Evolutionary conservation across 1,140 invertebrate genomes (phyloP), one percentile per base, ranked within the genome.

Genomic region (Coelopa frigida): DNA sequence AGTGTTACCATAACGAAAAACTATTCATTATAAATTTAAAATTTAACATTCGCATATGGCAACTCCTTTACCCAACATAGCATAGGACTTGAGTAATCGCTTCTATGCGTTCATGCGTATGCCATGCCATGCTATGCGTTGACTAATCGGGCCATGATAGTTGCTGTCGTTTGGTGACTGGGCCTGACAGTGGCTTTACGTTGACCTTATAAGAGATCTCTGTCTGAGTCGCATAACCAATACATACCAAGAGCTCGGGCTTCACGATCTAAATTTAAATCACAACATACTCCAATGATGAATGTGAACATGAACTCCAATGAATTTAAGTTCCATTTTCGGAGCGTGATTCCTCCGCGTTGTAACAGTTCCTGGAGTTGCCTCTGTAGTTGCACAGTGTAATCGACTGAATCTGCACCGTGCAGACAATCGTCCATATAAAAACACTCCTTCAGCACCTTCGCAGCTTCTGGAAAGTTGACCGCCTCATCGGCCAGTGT

Each of bases 391-490:
- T 38, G n/a, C 6, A 38, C 6, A n/a, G 8, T 21, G n/a, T n/a
- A 15, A 7, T 15, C 20, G 14, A 21, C 37, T 12, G 20, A 38
- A 21, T 8, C 37, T 20, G 37, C 37, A 15, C 37, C 37, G 1
- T n/a, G 27, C 3, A 43, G 21, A 29, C 23, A 12, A 21, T 43
- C 41, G 26, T 43, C 41, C 14, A 43, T 17, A 14, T 43, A 43
- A 31, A 43, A 27, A 12, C n/a, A n/a, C 12, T 44, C 23, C 4
- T 14, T 7, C 3, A 41, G 5, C 11, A 17, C 20, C n/a, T 26
- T 41, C 5, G 39, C 20, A 10, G 39, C 39, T 22, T 24, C 15
- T 18, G 39, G 39, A 41, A 23, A 4, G 3, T 24, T 37, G 7
- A 10, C 7, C 18, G 11, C 7, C 18, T 37, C 35, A 37, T 37